Percentiles rank a stretch among this genome's conserved stretches.
These are phyloP conservation scores for Ophion obscuratus DNA, from an alignment of 2,888 invertebrate genomes.

Conservation along the genomic window DNA sequence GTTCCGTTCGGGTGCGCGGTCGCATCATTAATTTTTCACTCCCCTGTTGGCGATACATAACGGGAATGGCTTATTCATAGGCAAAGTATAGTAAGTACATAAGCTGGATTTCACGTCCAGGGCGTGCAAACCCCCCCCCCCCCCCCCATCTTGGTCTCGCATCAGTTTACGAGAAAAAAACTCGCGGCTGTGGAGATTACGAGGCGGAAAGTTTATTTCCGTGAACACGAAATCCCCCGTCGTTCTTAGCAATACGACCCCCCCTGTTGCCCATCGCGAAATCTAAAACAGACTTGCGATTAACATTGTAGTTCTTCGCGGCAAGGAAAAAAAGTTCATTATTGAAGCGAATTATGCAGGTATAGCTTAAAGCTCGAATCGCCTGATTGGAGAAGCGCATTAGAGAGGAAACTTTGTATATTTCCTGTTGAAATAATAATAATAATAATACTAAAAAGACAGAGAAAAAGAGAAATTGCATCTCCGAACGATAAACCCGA, in stretches of 20 bases:
- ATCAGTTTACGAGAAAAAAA: conserved; percentile 18
- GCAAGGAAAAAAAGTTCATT: not conserved
- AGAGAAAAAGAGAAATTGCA: not conserved
- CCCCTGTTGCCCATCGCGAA: not conserved
- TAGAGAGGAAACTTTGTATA: not conserved
- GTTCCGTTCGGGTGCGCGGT: conserved; percentile 14
- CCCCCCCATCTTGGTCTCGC: too few species aligned
- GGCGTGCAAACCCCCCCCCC: too few species aligned
- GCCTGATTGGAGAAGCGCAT: not conserved
- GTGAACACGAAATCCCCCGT: not conserved
- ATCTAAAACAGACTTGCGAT: not conserved
- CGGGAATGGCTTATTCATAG: conserved; percentile 22
- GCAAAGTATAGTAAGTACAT: not conserved
- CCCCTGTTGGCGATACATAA: not conserved
- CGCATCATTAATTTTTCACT: conserved; percentile 4
- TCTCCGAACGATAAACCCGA: conserved; percentile 53
- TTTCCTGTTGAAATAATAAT: not conserved
- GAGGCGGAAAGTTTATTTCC: conserved; percentile 44
- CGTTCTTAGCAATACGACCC: not conserved
- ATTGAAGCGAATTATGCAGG: not conserved
- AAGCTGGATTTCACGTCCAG: not conserved
- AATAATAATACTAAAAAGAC: not conserved
- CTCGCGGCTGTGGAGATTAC: conserved; percentile 15
- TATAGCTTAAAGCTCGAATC: not conserved
- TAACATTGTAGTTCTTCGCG: not conserved